Conservation (phyloP, 2,797 vertebrate species). For the Tinamus major region DNA sequence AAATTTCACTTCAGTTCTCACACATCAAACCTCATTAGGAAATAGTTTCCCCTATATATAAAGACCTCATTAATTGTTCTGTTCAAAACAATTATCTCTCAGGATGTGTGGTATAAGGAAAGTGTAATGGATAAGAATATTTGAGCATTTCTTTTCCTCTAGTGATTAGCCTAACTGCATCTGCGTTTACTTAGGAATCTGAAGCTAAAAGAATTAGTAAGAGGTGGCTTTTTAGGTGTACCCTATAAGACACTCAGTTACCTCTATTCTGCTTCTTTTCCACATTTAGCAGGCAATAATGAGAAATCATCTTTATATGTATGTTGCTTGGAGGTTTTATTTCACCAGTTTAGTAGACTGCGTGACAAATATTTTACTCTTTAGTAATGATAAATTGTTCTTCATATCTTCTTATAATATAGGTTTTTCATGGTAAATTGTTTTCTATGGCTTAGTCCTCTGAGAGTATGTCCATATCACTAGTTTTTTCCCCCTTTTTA, state of each 20-base stretch:
- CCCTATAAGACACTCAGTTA: slow-evolving; percentile 46
- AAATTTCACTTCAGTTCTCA: background rate
- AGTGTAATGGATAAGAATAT: background rate
- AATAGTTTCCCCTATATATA: background rate
- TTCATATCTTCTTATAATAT: background rate
- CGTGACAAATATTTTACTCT: background rate
- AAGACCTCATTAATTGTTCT: slow-evolving; percentile 43
- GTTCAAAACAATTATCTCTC: slow-evolving; percentile 15
- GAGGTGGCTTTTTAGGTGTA: slow-evolving; percentile 75
- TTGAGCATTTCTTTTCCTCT: slow-evolving; percentile 42
- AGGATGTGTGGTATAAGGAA: background rate
- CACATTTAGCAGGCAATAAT: slow-evolving; percentile 43
- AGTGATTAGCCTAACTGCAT: slow-evolving; percentile 72
- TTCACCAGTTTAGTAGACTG: background rate
- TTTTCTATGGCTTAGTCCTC: background rate
- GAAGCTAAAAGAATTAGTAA: slow-evolving; percentile 78
- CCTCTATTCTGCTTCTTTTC: slow-evolving; percentile 27
- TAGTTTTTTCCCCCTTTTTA: background rate
- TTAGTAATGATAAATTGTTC: background rate
- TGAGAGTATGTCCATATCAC: background rate
- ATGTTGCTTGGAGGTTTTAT: slow-evolving; percentile 30
- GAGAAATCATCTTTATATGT: slow-evolving; percentile 20
- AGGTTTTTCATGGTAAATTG: background rate
- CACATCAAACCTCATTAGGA: slow-evolving; percentile 7
- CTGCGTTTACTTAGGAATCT: slow-evolving; percentile 80